Base-by-base conservation (phyloP, 2,797 vertebrate species). In the Zenarchopterus dispar region DNA sequence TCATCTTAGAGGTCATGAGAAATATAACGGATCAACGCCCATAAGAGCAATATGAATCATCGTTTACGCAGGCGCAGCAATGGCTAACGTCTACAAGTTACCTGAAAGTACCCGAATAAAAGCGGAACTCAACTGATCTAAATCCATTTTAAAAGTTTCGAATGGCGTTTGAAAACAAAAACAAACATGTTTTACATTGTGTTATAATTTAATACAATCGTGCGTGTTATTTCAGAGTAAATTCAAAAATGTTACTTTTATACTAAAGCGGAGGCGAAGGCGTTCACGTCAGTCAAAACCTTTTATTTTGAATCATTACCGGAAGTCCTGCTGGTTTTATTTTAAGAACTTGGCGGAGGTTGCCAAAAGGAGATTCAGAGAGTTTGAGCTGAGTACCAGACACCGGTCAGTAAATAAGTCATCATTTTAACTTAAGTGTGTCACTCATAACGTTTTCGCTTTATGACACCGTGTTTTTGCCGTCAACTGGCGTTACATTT, bases 1-100 rank as follows among this genome's bases (percentile, higher is more conserved):
- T 53, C 43, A 24, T 16, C 9, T 8, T 21, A 5, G 19, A 45
- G 18, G 19, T 63, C 24, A 64, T 3, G n/a, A 4, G 51, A 62
- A 70, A 66, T 43, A 47, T 79, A 84, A 82, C 79, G 77, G 77
- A 63, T 74, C 10, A 26, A 54, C 45, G 24, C 48, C 45, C 24
- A 50, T 9, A 2, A 64, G 50, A 36, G 31, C 80, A 75, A 74
- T 53, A 56, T 85, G 60, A 77, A 48, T 82, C 75, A 77, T 72
- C 46, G 4, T 61, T 36, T 18, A 75, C 90, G 86, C 90, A 92
- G 23, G 89, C 89, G 90, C 87, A 80, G 6, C 23, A 56, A 56
- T 31, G 54, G 56, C 13, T 26, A 3, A 7, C 23, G 33, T 26
- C 57, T 43, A 61, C 46, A 73, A 77, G 5, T 0, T 45, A 0